Evolutionary conservation across 1,140 invertebrate genomes (phyloP), one percentile per base, ranked within the genome.

Genomic region (Thaumatotibia leucotreta): DNA sequence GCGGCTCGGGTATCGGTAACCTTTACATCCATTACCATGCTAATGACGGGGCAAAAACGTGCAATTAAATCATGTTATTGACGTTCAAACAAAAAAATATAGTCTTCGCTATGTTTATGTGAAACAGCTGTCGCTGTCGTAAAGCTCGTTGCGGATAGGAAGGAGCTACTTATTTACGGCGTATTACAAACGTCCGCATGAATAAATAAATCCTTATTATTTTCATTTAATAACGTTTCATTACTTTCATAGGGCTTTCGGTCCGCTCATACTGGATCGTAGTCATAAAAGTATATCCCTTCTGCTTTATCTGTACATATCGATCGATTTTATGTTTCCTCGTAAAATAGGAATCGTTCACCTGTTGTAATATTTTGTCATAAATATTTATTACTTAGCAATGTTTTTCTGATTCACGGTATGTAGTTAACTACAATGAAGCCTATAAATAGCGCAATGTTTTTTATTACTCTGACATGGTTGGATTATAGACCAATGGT

Each of bases 1-100:
- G 63, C 45, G 50, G 22, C 61, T 32, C 45, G 24, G 52, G 24
- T 73, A 73, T 75, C 76, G 70, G 75, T 72, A 73, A 68, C 65
- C 71, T 63, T 73, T 72, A 58, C 52, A 29, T 69, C 66, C 72
- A 49, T 67, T 64, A 35, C 32, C 45, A 50, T 49, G 49, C 23
- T 64, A 50, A 61, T 22, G 33, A 49, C 23, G 32, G 49, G 11
- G 52, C 23, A 14, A 24, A 58, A 58, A 58, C 52, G 14, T 58
- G 24, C 52, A 58, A 58, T 58, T 58, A 58, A 58, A 45, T 45
- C 39, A 6, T 45, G 39, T 20, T 45, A 45, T 6, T 45, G 35
- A 20, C 20, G 39, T 45, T n/a, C 17, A 45, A 45, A 45, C 17
- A 45, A 45, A 45, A 45, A 45, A 33, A 33, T 4, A 33, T 33